phyloP scores from a whole-genome alignment of 2,888 invertebrate genomes.

The Dynastes grantii region DNA sequence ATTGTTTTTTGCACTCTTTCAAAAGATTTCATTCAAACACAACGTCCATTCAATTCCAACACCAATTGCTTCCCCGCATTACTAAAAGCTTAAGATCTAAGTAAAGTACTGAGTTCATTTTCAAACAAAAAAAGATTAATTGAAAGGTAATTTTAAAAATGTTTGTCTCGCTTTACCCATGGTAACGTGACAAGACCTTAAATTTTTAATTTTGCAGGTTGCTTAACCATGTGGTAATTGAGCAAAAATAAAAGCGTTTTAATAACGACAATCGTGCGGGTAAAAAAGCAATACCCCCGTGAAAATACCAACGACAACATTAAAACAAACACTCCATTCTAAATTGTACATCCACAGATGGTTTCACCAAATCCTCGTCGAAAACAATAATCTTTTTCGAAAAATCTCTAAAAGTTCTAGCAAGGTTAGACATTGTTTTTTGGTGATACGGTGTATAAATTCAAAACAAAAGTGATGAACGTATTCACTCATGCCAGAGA shows the following conservation, averaged over 20 bases:
- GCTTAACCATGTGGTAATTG: neutral
- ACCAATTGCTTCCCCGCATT: no score
- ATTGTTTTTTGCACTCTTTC: no score
- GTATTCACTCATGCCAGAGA: constrained; percentile 53
- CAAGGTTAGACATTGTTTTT: constrained; percentile 56
- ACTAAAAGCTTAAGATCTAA: no score
- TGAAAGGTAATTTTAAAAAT: no score
- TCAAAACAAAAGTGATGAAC: constrained; percentile 55
- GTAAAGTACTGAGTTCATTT: no score
- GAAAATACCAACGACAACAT: no score
- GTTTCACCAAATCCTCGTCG: neutral
- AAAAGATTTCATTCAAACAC: no score
- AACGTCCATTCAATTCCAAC: no score
- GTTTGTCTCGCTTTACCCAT: no score
- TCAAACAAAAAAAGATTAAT: neutral
- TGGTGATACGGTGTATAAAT: constrained; percentile 57
- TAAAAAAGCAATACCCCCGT: neutral
- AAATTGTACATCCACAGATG: neutral
- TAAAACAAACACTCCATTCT: neutral
- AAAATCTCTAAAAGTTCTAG: constrained; percentile 23
- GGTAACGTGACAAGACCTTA: neutral
- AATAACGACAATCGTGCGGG: neutral
- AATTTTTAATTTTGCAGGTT: no score
- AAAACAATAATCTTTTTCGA: neutral
- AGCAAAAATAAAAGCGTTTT: no score